phyloP scores from a whole-genome alignment of 2,113 vertebrate species.

The Panthera uncia region DNA sequence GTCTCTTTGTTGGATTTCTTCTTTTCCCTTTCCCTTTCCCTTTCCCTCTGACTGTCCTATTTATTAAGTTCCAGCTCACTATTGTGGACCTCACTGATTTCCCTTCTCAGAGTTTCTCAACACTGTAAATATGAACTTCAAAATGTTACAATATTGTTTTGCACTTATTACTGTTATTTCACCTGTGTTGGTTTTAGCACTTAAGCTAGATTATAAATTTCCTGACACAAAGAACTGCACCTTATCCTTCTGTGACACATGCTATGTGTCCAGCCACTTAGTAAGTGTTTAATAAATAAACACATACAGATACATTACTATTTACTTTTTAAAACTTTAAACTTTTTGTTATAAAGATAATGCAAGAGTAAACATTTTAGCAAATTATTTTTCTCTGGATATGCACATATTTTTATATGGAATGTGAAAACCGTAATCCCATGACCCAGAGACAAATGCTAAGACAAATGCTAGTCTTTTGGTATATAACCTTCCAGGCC shows the following conservation, averaged over 20 bases:
- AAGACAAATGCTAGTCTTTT: background rate
- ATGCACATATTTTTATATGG: background rate
- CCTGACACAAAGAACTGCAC: background rate
- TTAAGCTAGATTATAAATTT: conserved; percentile 29
- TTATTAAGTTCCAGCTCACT: background rate
- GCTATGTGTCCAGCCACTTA: background rate
- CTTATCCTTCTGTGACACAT: background rate
- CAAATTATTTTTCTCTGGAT: conserved; percentile 20
- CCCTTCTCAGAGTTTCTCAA: background rate
- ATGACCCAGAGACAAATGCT: background rate
- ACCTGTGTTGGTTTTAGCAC: conserved; percentile 47
- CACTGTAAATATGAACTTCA: background rate
- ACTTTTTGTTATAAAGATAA: conserved; percentile 38
- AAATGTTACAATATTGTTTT: conserved; percentile 10
- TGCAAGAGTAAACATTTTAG: conserved; percentile 21
- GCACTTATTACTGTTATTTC: conserved; percentile 15
- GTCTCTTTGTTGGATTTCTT: background rate
- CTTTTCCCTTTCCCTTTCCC: background rate
- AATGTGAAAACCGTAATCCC: background rate
- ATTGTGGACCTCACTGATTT: background rate
- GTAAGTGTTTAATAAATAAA: conserved; percentile 48
- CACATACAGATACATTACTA: background rate
- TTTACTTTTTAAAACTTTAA: conserved; percentile 42
- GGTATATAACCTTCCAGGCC: background rate
- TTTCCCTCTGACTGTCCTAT: background rate